Evolutionary conservation across 2,888 invertebrate genomes (phyloP), one percentile per base, ranked within the genome.

Genomic region (Adineta ricciae): DNA sequence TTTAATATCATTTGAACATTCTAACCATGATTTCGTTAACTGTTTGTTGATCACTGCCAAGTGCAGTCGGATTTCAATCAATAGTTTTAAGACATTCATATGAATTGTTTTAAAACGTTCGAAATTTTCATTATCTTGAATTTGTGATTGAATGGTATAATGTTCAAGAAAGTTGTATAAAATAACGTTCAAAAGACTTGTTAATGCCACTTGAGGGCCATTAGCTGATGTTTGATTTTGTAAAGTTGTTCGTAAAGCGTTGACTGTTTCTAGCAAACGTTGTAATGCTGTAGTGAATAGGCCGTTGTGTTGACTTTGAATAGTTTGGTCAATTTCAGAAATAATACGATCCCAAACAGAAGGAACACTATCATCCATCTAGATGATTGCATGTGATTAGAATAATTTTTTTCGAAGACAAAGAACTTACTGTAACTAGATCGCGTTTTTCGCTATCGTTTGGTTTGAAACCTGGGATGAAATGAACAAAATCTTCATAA

Each of bases 401-500:
- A 46, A n/a, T n/a, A n/a, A n/a, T 5, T 46, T 46, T 46, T 46
- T 46, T 46, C 5, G 46, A 46, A 46, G 11, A 46, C 11, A 46
- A 2, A 50, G 19, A 50, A 50, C 21, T 64, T 64, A 64, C 64
- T 32, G 64, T 64, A 32, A 32, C 19, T 64, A 64, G n/a, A n/a
- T 78, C 85, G 1, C 86, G 83, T 24, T 86, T 84, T 41, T 95
- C 92, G 88, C 94, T 94, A 64, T 93, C 93, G 86, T 94, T 92
- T 0, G 95, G 95, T 88, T 95, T 92, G 90, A 98, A 98, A 2
- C 98, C 98, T 8, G 98, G 97, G 87, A 98, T 96, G 90, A 95
- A 96, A 87, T 96, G 93, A 0, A 96, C 96, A 90, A 98, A 98
- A 90, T 98, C 98, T 89, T 98, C 97, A 90, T 99, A 99, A 0